phyloP scores from a whole-genome alignment of 2,888 invertebrate genomes.

The Drosophila suboccidentalis region DNA sequence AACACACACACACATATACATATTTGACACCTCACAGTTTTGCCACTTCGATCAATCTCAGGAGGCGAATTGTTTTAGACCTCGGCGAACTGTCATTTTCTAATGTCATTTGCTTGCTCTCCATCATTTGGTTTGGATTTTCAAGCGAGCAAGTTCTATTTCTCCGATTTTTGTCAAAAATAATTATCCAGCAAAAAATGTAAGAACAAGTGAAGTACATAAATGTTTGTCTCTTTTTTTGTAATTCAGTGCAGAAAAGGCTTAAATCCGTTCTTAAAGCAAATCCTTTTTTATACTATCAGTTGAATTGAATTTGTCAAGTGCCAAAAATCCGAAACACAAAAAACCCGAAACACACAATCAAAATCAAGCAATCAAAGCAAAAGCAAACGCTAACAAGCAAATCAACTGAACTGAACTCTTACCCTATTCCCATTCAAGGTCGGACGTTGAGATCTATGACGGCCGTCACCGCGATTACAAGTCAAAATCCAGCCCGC shows the following conservation, averaged over 20 bases:
- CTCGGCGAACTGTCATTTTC: slow-evolving; percentile 48
- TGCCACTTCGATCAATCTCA: slow-evolving; percentile 22
- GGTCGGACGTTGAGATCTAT: slow-evolving; percentile 88
- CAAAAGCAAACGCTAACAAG: slow-evolving; percentile 44
- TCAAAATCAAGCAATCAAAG: slow-evolving; percentile 38
- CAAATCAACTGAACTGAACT: slow-evolving; percentile 45
- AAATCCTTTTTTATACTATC: slow-evolving; percentile 7
- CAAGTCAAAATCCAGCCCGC: slow-evolving; percentile 82
- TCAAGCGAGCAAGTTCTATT: slow-evolving; percentile 46
- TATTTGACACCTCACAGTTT: slow-evolving; percentile 6
- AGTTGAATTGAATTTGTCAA: slow-evolving; percentile 43
- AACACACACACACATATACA: background rate
- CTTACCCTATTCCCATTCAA: slow-evolving; percentile 69
- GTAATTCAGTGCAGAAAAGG: slow-evolving; percentile 15
- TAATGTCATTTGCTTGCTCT: background rate
- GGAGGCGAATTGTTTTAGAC: slow-evolving; percentile 38
- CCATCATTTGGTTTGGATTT: slow-evolving; percentile 46
- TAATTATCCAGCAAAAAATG: slow-evolving; percentile 47
- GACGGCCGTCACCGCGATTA: slow-evolving; percentile 89
- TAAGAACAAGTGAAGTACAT: slow-evolving; percentile 37
- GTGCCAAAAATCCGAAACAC: slow-evolving; percentile 38
- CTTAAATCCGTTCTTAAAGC: slow-evolving; percentile 3
- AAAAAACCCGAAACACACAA: slow-evolving; percentile 42
- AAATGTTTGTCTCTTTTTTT: slow-evolving; percentile 11
- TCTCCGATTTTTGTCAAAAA: slow-evolving; percentile 25